Evolutionary conservation across 64 coral and sea anemone species (phyloP), one percentile per base, ranked within the genome.

Genomic region (Astreopora myriophthalma): DNA sequence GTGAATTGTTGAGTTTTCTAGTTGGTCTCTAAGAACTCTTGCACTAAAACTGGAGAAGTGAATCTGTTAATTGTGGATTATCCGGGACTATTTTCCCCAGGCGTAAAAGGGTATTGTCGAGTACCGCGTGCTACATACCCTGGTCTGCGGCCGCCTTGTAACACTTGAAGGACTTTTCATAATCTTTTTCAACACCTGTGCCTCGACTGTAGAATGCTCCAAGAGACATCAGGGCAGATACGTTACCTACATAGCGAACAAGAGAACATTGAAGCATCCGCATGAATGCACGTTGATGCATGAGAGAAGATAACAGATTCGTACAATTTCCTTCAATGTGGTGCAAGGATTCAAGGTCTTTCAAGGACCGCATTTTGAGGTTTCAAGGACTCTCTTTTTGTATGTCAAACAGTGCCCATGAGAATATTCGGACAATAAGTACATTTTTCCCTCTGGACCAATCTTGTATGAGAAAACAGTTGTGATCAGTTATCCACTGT

Each of bases 221-320:
- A 34, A 99, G 75, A 28, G 94, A 87, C 87, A 99, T 92, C 29
- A 91, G 75, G 14, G 93, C 90, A 12, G 87, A 71, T 31, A 95
- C 32, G 55, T 99, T 94, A 83, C 97, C 97, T 99, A 7, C 5
- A n/a, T n/a, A n/a, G n/a, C n/a, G n/a, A n/a, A n/a, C n/a, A n/a
- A 10, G 69, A 17, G 6, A 7, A 23, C 52, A 1, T 19, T 80
- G 17, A 48, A 29, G 14, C 27, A 57, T 20, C 31, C 25, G 24
- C 20, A 64, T 24, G 61, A 25, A 13, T 16, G 12, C 52, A 58
- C 16, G 3, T 58, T 58, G 17, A 12, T 20, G 12, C 11, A 46
- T 46, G 42, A 11, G 42, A 46, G 42, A 6, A 11, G 42, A 11
- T 11, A 46, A 46, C 4, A 46, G 42, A n/a, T n/a, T n/a, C n/a